Evolutionary conservation across 2,113 vertebrate genomes (phyloP).

Genomic region (Oreotrochilus melanogaster): DNA sequence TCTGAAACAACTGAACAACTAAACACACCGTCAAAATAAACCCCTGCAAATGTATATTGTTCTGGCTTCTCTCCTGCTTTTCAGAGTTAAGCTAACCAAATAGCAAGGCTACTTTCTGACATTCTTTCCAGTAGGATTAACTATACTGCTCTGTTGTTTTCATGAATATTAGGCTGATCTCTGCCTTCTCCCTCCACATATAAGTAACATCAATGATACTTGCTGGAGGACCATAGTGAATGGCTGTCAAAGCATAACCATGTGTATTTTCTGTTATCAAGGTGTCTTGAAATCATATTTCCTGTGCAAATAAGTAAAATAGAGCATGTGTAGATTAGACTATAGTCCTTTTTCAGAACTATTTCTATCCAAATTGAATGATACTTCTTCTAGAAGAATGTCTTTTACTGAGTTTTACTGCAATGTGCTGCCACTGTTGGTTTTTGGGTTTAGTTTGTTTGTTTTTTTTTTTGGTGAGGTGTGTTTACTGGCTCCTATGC

Average conservation of each 20-base stretch:
- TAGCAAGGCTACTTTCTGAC: constrained; percentile 33
- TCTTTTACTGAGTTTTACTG: neutral
- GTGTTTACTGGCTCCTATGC: neutral
- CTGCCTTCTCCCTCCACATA: neutral
- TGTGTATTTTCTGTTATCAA: neutral
- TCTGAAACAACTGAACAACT: constrained; percentile 39
- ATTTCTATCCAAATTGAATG: neutral
- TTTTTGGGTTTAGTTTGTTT: no score
- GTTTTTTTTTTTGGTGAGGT: neutral
- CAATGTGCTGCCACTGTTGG: neutral
- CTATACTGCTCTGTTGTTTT: constrained; percentile 39
- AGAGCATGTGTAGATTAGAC: neutral
- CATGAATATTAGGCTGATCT: neutral
- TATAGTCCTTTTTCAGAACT: neutral
- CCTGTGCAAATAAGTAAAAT: neutral
- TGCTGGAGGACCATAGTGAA: neutral
- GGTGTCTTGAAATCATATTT: neutral
- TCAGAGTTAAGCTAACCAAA: constrained; percentile 61
- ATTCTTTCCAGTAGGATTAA: constrained; percentile 51
- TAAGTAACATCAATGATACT: neutral
- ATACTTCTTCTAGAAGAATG: neutral
- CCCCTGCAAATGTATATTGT: constrained; percentile 44
- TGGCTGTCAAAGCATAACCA: neutral
- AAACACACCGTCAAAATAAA: constrained; percentile 62
- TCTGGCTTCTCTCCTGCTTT: constrained; percentile 46